Percentiles rank a stretch among this genome's conserved stretches.
phyloP scores from a whole-genome alignment of 1,140 invertebrate species.

The Littorina saxatilis region DNA sequence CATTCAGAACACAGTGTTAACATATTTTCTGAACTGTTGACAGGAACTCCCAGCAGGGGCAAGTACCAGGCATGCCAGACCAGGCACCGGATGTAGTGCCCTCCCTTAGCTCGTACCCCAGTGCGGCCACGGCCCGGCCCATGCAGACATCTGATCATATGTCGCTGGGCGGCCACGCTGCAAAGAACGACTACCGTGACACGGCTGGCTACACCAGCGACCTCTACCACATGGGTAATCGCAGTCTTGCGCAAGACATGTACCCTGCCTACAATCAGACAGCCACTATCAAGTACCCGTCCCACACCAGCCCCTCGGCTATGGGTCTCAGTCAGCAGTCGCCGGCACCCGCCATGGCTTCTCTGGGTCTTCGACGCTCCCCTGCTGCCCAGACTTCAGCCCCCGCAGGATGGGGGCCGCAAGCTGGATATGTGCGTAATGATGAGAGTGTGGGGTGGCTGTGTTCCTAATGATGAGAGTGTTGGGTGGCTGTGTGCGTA shows the following conservation, averaged over 20 bases:
- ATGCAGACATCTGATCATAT: conserved; percentile 45
- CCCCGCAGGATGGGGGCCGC: conserved; percentile 49
- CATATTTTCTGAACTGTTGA: too few relatives aligned
- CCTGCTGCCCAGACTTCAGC: conserved; percentile 45
- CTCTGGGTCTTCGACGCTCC: conserved; percentile 54
- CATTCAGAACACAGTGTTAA: too few relatives aligned
- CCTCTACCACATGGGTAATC: conserved; percentile 46
- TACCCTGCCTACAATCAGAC: conserved; percentile 50
- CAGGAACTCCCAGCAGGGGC: conserved; percentile 64
- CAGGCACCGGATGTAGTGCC: conserved; percentile 54
- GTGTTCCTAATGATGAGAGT: too few relatives aligned
- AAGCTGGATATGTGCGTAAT: conserved; percentile 55
- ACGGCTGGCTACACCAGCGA: conserved; percentile 43
- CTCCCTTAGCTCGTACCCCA: conserved; percentile 51
- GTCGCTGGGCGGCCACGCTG: conserved; percentile 28
- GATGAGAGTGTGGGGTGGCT: conserved; percentile 52
- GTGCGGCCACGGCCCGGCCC: conserved; percentile 40
- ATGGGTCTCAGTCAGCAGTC: conserved; percentile 54
- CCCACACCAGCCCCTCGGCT: conserved; percentile 51
- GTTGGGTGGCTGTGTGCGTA: too few relatives aligned
- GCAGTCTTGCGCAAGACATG: conserved; percentile 48
- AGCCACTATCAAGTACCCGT: conserved; percentile 65
- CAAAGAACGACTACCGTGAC: conserved; percentile 56
- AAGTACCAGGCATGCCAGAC: conserved; percentile 48
- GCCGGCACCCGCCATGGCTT: conserved; percentile 42